phyloP scores from a whole-genome alignment of 1,140 invertebrate genomes.

The Hypsibius dujardini region DNA sequence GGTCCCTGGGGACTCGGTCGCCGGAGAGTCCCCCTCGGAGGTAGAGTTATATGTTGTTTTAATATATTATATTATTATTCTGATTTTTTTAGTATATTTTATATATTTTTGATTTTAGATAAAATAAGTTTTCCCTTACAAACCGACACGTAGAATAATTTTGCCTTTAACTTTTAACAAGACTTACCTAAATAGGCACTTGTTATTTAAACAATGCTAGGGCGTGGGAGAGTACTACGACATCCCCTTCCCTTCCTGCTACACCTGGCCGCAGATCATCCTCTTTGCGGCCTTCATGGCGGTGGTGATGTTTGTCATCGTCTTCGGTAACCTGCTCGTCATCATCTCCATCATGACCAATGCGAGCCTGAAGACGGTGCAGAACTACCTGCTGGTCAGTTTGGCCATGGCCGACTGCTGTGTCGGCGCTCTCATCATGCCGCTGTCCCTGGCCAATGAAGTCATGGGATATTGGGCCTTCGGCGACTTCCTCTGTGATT shows the following conservation, averaged over 20 bases:
- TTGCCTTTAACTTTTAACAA: too few relatives aligned
- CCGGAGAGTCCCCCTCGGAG: too few relatives aligned
- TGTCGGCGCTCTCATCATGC: conserved; percentile 84
- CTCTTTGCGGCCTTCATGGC: conserved; percentile 72
- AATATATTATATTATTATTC: too few relatives aligned
- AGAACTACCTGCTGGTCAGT: conserved; percentile 95
- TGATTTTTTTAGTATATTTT: too few relatives aligned
- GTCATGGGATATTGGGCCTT: conserved; percentile 95
- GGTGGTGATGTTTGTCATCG: conserved; percentile 80
- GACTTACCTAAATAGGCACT: too few relatives aligned
- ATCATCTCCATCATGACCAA: conserved; percentile 89
- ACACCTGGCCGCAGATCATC: conserved; percentile 64
- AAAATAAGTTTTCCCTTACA: too few relatives aligned
- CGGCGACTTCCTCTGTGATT: conserved; percentile 60
- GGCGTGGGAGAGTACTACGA: too few relatives aligned
- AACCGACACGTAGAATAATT: too few relatives aligned
- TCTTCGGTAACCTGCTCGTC: conserved; percentile 93
- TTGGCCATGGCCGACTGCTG: conserved; percentile 87
- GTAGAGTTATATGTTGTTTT: too few relatives aligned
- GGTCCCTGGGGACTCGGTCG: conserved; percentile 25
- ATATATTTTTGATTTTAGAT: too few relatives aligned
- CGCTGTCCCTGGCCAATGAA: conserved; percentile 85
- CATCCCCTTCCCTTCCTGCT: conserved; percentile 58
- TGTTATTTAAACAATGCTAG: too few relatives aligned
- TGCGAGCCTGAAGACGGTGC: conserved; percentile 81